Evolutionary conservation across 2,888 invertebrate species (phyloP).

Genomic region (Plemyria rubiginata): DNA sequence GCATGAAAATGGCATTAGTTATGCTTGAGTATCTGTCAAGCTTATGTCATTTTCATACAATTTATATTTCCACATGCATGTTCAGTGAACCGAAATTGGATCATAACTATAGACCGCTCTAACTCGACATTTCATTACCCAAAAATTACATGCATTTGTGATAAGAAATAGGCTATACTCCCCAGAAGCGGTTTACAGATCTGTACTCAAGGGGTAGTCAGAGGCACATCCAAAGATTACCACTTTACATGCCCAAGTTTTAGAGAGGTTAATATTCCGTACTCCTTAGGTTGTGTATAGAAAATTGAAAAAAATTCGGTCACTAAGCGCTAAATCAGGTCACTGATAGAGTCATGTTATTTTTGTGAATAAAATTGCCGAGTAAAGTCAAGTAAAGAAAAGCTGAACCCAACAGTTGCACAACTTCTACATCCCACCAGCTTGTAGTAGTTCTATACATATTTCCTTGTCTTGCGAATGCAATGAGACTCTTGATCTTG

Average conservation of each 20-base stretch:
- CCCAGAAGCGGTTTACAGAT: background rate
- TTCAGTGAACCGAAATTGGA: too few relatives aligned
- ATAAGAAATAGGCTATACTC: too few relatives aligned
- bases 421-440: background rate
- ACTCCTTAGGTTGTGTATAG: background rate
- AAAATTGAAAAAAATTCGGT: too few relatives aligned
- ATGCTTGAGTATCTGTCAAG: too few relatives aligned
- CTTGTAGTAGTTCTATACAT: background rate
- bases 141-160: too few relatives aligned
- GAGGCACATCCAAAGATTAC: background rate
- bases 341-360: background rate
- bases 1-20: too few relatives aligned
- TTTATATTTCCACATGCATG: too few relatives aligned
- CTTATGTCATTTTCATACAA: too few relatives aligned
- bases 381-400: background rate
- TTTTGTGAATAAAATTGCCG: background rate
- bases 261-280: background rate
- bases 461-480: background rate
- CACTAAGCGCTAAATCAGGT: too few relatives aligned
- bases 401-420: background rate
- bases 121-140: too few relatives aligned
- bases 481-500: too few relatives aligned
- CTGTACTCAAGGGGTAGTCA: background rate
- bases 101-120: too few relatives aligned
- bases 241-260: background rate